Base-by-base conservation (phyloP, 1,140 invertebrate species). In the Antheraea mylitta region DNA sequence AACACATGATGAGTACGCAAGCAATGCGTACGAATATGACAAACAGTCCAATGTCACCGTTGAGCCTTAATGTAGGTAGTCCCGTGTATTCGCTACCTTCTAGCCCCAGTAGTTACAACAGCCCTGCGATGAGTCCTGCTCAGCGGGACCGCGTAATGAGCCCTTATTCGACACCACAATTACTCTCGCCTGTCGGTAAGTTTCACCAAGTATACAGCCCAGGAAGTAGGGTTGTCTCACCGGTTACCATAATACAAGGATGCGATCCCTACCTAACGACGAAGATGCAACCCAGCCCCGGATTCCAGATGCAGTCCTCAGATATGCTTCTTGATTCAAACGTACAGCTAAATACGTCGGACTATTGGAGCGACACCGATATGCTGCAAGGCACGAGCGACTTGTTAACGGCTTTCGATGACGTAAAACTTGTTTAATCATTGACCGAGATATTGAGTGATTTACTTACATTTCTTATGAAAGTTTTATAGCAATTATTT, bases 361-460 rank as follows among this genome's bases (percentile, higher is more conserved):
- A 90, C 75, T 90, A 87, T 68, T 91, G 89, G 89, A 48, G 74
- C 37, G 88, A 90, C 18, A 58, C 88, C 0, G 89, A 90, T 11
- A 81, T 91, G 64, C 68, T 91, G 62, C 86, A 88, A 62, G 79
- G 78, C 53, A 80, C 85, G 0, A 87, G 73, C 75, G 89, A 90
- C n/a, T 66, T 89, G 58, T 78, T 91, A 22, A 83, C 80, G 0
- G 86, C 87, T 22, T 89, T 91, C 61, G 87, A 89, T 67, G 89
- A 90, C 68, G 87, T 91, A 30, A 90, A 89, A 76, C 68, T 82
- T 36, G 74, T 58, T 37, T 81, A 79, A 77, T 70, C 66, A 18
- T 60, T 64, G 66, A 70, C 37, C 73, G 69, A 18, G 58, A 69
- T 73, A 74, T 65, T 75, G 72, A 80, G 85, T 89, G 86, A 83